phyloP scores from a whole-genome alignment of 2,797 vertebrate genomes.

The Caiman crocodilus region DNA sequence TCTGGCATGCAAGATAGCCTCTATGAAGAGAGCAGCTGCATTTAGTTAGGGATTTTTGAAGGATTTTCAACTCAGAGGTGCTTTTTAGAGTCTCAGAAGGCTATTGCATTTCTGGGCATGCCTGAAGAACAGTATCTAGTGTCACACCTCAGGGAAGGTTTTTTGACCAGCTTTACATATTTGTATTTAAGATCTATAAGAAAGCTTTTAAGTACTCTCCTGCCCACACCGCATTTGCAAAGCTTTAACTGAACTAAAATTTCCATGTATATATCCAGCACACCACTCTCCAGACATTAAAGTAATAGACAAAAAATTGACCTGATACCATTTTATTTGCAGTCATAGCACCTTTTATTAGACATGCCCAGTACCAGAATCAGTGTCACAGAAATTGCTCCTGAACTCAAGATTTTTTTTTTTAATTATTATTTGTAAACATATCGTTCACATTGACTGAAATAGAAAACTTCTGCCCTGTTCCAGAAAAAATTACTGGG shows the following conservation, averaged over 20 bases:
- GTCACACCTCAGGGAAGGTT: constrained; percentile 66
- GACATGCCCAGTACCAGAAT: neutral
- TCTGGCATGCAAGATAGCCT: constrained; percentile 74
- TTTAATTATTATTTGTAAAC: constrained; percentile 37
- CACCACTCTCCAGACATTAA: neutral
- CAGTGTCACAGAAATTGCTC: neutral
- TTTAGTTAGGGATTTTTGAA: constrained; percentile 76
- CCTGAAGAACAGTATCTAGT: constrained; percentile 61
- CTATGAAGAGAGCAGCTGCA: constrained; percentile 80
- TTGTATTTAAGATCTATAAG: constrained; percentile 32
- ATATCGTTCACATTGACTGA: neutral
- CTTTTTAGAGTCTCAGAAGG: constrained; percentile 65
- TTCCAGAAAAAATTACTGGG: neutral
- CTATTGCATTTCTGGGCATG: constrained; percentile 64
- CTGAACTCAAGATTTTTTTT: constrained; percentile 54
- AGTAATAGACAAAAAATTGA: constrained; percentile 7
- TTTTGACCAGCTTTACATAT: constrained; percentile 23
- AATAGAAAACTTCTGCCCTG: constrained; percentile 25
- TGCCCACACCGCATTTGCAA: constrained; percentile 26
- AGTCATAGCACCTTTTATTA: constrained; percentile 1
- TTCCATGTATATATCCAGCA: neutral
- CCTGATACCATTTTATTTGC: constrained; percentile 19
- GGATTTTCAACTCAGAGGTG: constrained; percentile 65
- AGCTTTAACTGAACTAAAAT: constrained; percentile 3
- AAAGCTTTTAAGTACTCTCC: neutral